These are phyloP conservation scores for Artibeus jamaicensis DNA, from an alignment of 2,797 vertebrate species.

Conservation along the genomic window DNA sequence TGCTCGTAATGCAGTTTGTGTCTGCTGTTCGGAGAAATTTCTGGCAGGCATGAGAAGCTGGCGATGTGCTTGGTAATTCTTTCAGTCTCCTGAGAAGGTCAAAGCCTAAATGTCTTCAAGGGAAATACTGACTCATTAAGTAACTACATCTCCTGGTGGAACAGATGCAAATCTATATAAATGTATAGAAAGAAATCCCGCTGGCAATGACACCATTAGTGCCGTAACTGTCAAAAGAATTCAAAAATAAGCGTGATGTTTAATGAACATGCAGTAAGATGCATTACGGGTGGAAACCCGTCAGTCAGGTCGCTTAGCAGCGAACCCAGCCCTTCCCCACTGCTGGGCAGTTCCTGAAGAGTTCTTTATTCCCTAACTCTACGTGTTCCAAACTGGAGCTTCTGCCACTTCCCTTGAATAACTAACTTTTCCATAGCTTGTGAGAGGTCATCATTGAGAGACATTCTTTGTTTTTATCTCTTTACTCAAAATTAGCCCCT, in stretches of 20 bases:
- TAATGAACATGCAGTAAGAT: not conserved
- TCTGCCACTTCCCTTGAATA: not conserved
- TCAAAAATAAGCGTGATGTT: not conserved
- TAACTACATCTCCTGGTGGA: not conserved
- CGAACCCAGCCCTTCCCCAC: not conserved
- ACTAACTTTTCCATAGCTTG: not conserved
- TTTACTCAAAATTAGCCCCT: conserved; percentile 20
- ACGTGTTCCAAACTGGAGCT: not conserved
- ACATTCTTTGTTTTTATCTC: not conserved
- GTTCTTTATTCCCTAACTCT: not conserved
- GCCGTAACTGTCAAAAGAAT: not conserved
- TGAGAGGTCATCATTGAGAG: not conserved
- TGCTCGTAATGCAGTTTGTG: not conserved
- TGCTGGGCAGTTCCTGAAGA: conserved; percentile 18
- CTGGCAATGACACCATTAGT: not conserved
- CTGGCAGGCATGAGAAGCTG: not conserved
- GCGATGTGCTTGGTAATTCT: not conserved
- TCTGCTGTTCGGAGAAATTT: not conserved
- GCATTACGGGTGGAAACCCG: not conserved
- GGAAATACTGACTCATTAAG: not conserved
- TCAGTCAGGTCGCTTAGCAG: not conserved
- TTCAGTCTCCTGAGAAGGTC: not conserved
- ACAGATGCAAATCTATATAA: conserved; percentile 28
- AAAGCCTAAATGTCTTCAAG: conserved; percentile 19
- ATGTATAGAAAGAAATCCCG: conserved; percentile 42